Evolutionary conservation across 2,797 vertebrate species (phyloP), one percentile per base, ranked within the genome.

Genomic region (Oryzias dopingdopingensis): DNA sequence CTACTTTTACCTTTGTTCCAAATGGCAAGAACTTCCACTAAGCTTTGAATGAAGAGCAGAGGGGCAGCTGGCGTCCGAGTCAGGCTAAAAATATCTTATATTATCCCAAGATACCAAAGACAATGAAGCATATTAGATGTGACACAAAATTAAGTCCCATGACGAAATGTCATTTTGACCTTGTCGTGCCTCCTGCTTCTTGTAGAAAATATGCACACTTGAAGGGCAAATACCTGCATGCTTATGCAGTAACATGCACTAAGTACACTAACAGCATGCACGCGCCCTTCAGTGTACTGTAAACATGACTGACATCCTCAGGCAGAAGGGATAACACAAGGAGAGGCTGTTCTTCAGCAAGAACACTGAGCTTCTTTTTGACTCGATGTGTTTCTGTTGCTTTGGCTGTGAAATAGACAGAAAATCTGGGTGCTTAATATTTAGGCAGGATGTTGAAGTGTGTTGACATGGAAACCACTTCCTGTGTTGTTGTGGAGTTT

Each of bases 401-500:
- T 42, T 54, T 52, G 20, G 32, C 32, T 20, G 18, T 29, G 32
- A 62, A 32, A 55, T 43, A 45, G 55, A 5, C 2, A 62, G 45
- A 24, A 60, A 41, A 18, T 10, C 53, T 65, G 49, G 26, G 26
- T 29, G 26, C 26, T 46, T 46, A 10, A 59, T 43, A 57, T 32
- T 54, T 49, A 17, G 56, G 69, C 84, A 84, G 89, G 88, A 91
- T 84, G 80, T 86, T 68, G 55, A 81, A 59, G 55, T 26, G 20
- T 13, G 76, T 84, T 74, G 53, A 81, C 71, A 86, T 86, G 72
- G 85, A 65, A 60, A 91, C 81, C 67, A 73, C 66, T 89, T 91
- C 88, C 86, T 85, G 69, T 78, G 62, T 69, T 73, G 49, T 51
- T 59, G 45, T 76, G 37, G 23, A 50, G 59, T 62, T 45, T 65